A percentile compares a stretch with the other conserved stretches of the same genome.
phyloP scores from a whole-genome alignment of 1,140 invertebrate species.

The Drosophila gunungcola region DNA sequence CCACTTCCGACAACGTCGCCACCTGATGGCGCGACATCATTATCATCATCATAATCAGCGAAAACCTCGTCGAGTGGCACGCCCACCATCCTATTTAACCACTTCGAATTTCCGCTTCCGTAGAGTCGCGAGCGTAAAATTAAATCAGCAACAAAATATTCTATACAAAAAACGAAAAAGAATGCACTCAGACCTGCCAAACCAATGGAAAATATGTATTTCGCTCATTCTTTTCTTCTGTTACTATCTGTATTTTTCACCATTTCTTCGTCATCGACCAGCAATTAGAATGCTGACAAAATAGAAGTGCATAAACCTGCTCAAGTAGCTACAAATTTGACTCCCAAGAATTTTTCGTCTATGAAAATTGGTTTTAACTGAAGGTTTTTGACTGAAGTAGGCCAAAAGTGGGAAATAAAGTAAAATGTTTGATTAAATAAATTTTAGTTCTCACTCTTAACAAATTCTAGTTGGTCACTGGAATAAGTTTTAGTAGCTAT shows the following conservation, averaged over 20 bases:
- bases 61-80: slow-evolving; percentile 19
- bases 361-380: slow-evolving; percentile 28
- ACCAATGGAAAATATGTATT: slow-evolving; percentile 23
- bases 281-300: slow-evolving; percentile 64
- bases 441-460: not conserved
- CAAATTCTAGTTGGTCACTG: too few species aligned
- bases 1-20: slow-evolving; percentile 67
- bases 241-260: not conserved
- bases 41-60: slow-evolving; percentile 15
- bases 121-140: slow-evolving; percentile 61
- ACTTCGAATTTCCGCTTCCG: slow-evolving; percentile 65
- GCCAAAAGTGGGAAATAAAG: slow-evolving; percentile 3
- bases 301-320: slow-evolving; percentile 71
- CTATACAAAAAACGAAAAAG: slow-evolving; percentile 46
- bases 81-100: slow-evolving; percentile 50
- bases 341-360: slow-evolving; percentile 9
- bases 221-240: slow-evolving; percentile 9
- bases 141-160: slow-evolving; percentile 66
- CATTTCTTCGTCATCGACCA: slow-evolving; percentile 59
- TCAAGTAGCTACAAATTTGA: slow-evolving; percentile 63
- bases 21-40: slow-evolving; percentile 52
- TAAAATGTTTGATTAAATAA: slow-evolving; percentile 16
- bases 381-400: slow-evolving; percentile 24
- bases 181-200: not conserved
- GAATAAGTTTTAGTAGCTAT: too few species aligned